A percentile compares a stretch with the other conserved stretches of the same genome.
Evolutionary conservation across 2,888 invertebrate species (phyloP).

Genomic region (Andricus curvator): DNA sequence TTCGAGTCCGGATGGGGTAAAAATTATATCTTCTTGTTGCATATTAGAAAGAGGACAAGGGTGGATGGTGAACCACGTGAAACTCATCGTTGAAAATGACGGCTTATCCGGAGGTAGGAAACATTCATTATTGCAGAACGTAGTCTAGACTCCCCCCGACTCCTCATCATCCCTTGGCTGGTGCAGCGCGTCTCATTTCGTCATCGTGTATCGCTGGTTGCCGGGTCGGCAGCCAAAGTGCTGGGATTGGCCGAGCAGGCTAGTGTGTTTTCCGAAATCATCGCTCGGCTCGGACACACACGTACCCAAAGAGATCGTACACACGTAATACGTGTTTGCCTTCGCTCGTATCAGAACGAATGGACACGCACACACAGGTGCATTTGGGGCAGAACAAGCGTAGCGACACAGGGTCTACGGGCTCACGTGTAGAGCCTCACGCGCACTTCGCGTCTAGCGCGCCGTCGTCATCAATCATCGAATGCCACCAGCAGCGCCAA

Average conservation of each 20-base stretch:
- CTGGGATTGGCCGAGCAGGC: constrained; percentile 64
- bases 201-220: constrained; percentile 65
- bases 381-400: constrained; percentile 36
- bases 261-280: constrained; percentile 72
- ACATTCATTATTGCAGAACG: constrained; percentile 71
- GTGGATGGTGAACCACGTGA: neutral
- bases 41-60: neutral
- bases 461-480: constrained; percentile 76
- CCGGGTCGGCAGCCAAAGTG: constrained; percentile 59
- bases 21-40: neutral
- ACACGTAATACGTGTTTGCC: constrained; percentile 56
- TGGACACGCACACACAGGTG: constrained; percentile 43
- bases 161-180: constrained; percentile 32
- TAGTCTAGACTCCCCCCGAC: constrained; percentile 25
- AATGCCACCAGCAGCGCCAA: constrained; percentile 74
- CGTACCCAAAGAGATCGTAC: constrained; percentile 52
- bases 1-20: neutral
- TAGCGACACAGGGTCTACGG: neutral
- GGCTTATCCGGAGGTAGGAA: constrained; percentile 67
- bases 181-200: constrained; percentile 61
- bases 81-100: constrained; percentile 62
- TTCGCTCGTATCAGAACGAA: constrained; percentile 57
- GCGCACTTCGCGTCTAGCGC: constrained; percentile 50
- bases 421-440: constrained; percentile 42
- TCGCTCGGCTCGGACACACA: constrained; percentile 60